These are phyloP conservation scores for Actinia tenebrosa DNA, from an alignment of 64 coral and sea anemone species.

Conservation along the genomic window DNA sequence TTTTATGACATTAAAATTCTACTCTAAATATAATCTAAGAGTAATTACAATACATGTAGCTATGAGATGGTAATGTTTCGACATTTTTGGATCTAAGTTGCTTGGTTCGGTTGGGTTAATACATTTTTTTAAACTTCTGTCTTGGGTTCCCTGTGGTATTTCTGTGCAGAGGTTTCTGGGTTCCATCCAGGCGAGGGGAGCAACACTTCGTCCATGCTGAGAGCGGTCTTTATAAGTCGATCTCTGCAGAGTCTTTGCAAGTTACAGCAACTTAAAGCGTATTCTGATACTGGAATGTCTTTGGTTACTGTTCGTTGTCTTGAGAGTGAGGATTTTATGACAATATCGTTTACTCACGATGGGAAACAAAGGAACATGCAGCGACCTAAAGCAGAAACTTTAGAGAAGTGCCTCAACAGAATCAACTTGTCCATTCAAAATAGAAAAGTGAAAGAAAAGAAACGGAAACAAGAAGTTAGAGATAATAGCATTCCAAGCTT, in stretches of 20 bases:
- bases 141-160: no score
- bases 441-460: conserved; percentile 36
- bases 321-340: conserved; percentile 38
- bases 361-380: conserved; percentile 74
- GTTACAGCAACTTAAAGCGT: background rate
- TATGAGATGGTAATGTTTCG: no score
- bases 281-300: conserved; percentile 31
- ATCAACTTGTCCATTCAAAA: conserved; percentile 48
- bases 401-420: conserved; percentile 79
- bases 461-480: conserved; percentile 35
- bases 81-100: no score
- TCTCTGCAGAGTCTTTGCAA: background rate
- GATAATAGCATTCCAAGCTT: background rate
- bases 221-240: no score
- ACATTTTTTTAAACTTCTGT: no score
- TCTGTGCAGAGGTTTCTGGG: no score
- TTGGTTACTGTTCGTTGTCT: conserved; percentile 52
- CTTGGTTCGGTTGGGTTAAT: no score
- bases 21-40: no score
- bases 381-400: conserved; percentile 52
- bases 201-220: no score
- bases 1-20: no score
- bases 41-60: no score
- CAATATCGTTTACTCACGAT: conserved; percentile 66
- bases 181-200: no score